Conservation (phyloP, 2,113 vertebrate species). For the Caloenas nicobarica region DNA sequence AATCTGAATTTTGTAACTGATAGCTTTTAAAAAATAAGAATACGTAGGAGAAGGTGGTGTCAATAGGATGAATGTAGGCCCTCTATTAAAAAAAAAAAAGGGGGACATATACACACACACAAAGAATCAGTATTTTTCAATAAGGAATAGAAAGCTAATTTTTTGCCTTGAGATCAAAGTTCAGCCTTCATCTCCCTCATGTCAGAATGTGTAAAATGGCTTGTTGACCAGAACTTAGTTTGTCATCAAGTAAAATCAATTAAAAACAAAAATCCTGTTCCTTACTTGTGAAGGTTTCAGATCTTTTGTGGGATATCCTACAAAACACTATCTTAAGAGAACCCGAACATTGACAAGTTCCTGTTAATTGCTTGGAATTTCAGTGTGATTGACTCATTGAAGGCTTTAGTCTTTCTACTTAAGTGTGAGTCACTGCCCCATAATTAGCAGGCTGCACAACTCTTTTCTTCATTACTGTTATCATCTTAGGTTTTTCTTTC, state of each 20-base stretch:
- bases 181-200: not conserved
- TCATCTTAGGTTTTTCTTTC: not conserved
- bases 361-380: not conserved
- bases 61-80: not conserved
- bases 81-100: not conserved
- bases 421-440: not conserved
- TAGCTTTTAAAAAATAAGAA: not conserved
- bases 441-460: not conserved
- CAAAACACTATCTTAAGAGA: not conserved
- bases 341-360: not conserved
- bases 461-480: not conserved
- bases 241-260: not conserved
- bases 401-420: not conserved
- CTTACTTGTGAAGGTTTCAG: not conserved
- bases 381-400: not conserved
- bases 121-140: not conserved
- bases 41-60: not conserved
- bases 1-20: not conserved
- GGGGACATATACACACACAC: no score
- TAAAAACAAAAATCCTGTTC: fast-evolving
- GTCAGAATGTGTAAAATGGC: not conserved
- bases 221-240: not conserved
- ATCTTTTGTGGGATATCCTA: not conserved
- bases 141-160: not conserved
- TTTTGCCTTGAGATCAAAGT: not conserved